A percentile compares a stretch with the other conserved stretches of the same genome.
Evolutionary conservation across 2,113 vertebrate genomes (phyloP).

Genomic region (Pelecanoides urinatrix): DNA sequence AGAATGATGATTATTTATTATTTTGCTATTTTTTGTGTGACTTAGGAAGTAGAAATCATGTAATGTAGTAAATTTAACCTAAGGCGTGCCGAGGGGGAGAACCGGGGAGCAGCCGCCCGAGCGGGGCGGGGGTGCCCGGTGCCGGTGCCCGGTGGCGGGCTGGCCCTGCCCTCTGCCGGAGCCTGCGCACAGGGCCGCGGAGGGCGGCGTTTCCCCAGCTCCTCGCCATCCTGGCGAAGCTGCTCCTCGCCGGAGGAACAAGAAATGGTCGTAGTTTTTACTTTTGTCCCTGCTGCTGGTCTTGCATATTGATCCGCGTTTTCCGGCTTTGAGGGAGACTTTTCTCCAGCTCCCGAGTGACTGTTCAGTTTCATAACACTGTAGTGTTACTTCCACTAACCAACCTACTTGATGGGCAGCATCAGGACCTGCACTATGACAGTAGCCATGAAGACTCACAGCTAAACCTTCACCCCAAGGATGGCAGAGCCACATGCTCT

Average conservation of each 20-base stretch:
- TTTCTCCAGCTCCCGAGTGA: neutral
- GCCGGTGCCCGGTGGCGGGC: neutral
- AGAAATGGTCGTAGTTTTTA: fast-evolving
- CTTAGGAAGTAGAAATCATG: neutral
- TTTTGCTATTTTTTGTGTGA: neutral
- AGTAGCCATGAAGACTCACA: neutral
- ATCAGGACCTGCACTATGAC: neutral
- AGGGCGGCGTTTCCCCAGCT: too few relatives aligned
- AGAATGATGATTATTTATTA: neutral
- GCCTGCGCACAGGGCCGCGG: neutral
- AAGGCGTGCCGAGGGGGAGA: too few relatives aligned
- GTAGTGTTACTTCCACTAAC: neutral
- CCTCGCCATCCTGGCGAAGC: too few relatives aligned
- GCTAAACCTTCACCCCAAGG: neutral
- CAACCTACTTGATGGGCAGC: neutral
- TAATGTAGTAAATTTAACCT: fast-evolving
- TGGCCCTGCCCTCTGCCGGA: conserved; percentile 2
- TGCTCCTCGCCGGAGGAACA: too few relatives aligned
- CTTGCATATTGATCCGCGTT: fast-evolving
- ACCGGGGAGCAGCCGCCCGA: neutral
- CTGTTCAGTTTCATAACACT: neutral
- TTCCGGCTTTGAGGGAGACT: neutral
- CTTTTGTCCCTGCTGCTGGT: neutral
- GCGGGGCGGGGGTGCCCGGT: neutral
- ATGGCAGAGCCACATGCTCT: neutral